phyloP scores from a whole-genome alignment of 2,113 vertebrate species.

The Microcebus murinus region DNA sequence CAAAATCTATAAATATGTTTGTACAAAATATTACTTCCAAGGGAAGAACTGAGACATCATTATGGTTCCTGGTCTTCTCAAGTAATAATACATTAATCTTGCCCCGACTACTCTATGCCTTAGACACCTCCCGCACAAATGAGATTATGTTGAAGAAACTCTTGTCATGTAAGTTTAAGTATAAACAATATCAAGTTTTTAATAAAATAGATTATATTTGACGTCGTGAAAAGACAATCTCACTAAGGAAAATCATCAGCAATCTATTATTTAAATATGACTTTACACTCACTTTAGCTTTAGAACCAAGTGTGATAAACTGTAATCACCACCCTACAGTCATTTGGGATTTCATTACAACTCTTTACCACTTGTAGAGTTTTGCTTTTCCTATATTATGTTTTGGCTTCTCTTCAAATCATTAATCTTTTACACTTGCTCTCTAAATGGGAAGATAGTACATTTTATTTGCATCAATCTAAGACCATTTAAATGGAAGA shows the following conservation, averaged over 20 bases:
- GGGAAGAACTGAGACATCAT: not conserved
- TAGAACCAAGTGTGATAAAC: not conserved
- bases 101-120: not conserved
- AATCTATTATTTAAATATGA: not conserved
- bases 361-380: not conserved
- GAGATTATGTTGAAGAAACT: not conserved
- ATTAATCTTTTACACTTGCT: not conserved
- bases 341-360: not conserved
- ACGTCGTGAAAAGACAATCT: not conserved
- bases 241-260: not conserved
- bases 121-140: not conserved
- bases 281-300: not conserved
- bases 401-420: not conserved
- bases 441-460: not conserved
- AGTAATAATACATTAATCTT: not conserved
- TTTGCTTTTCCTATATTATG: not conserved
- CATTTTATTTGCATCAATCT: not conserved
- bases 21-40: not conserved
- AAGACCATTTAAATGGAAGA: not conserved
- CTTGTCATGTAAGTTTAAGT: not conserved
- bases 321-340: too few relatives aligned
- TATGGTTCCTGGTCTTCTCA: not conserved
- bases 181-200: conserved; percentile 9
- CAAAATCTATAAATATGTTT: conserved; percentile 45
- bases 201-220: not conserved